A percentile compares a stretch with the other conserved stretches of the same genome.
phyloP scores from a whole-genome alignment of 2,113 vertebrate genomes.

The Aphyosemion australe region DNA sequence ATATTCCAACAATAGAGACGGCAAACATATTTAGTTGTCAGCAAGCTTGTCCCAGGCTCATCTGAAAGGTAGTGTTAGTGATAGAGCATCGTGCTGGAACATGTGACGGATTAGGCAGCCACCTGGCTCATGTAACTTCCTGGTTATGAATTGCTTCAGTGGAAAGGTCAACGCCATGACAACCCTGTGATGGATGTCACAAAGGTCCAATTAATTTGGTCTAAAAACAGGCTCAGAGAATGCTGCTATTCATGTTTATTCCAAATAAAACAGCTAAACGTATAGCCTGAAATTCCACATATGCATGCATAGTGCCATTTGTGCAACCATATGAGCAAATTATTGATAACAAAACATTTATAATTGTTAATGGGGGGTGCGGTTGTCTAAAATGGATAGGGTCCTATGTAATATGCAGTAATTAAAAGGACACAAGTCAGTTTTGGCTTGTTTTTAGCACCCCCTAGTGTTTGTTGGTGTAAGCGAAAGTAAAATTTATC shows the following conservation, averaged over 20 bases:
- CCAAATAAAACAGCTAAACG: conserved; percentile 83
- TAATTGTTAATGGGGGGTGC: too few relatives aligned
- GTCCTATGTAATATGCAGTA: too few relatives aligned
- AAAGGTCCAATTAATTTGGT: conserved; percentile 80
- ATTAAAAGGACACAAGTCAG: too few relatives aligned
- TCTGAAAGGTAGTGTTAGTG: conserved; percentile 37
- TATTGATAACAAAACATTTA: too few relatives aligned
- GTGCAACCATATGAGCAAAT: too few relatives aligned
- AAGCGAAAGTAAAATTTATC: too few relatives aligned
- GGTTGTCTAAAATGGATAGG: too few relatives aligned
- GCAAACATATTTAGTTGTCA: conserved; percentile 20
- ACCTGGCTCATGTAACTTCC: conserved; percentile 78
- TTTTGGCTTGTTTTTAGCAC: too few relatives aligned
- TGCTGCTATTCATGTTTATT: conserved; percentile 79
- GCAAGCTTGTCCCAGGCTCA: conserved; percentile 17
- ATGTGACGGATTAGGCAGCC: conserved; percentile 72
- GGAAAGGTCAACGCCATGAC: conserved; percentile 84
- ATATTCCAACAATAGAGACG: conserved; percentile 29
- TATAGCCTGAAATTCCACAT: conserved; percentile 55
- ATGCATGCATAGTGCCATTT: too few relatives aligned
- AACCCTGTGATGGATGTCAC: conserved; percentile 84
- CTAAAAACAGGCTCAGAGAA: conserved; percentile 73
- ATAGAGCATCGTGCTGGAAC: conserved; percentile 51
- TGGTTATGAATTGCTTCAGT: conserved; percentile 82
- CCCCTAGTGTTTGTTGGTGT: too few relatives aligned